These are phyloP conservation scores for Drosophila neonasuta DNA, from an alignment of 2,888 invertebrate species.

Conservation along the genomic window DNA sequence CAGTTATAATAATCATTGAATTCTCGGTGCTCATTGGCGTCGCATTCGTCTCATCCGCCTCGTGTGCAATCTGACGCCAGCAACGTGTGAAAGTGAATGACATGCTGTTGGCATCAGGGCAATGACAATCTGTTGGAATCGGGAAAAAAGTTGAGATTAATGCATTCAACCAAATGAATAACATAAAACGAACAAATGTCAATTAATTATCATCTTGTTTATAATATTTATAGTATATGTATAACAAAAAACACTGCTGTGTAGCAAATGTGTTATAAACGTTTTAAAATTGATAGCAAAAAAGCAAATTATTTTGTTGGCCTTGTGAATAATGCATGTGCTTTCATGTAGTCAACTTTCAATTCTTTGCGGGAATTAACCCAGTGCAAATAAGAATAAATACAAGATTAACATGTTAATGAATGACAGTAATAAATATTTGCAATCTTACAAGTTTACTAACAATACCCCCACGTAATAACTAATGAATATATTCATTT, in stretches of 20 bases:
- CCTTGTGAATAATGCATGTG: neutral
- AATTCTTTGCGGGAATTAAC: neutral
- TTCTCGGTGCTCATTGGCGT: conserved; percentile 1
- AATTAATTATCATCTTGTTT: neutral
- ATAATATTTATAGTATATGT: neutral
- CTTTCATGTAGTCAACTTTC: neutral
- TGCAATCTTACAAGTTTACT: neutral
- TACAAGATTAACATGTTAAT: neutral
- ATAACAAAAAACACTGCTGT: neutral
- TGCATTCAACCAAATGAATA: conserved; percentile 20
- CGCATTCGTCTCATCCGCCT: conserved; percentile 1
- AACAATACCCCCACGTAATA: neutral
- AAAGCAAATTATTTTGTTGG: neutral
- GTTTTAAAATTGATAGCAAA: neutral
- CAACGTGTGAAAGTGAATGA: conserved; percentile 22
- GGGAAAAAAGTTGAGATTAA: conserved; percentile 7
- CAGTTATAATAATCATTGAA: conserved; percentile 20
- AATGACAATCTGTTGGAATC: conserved; percentile 25
- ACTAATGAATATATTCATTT: neutral
- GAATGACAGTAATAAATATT: neutral
- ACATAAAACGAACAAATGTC: neutral
- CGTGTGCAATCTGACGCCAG: conserved; percentile 11
- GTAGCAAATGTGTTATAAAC: neutral
- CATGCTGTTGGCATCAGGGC: conserved; percentile 3
- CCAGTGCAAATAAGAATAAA: neutral